These are phyloP conservation scores for Pelodytes ibericus DNA, from an alignment of 2,797 vertebrate genomes.

Conservation along the genomic window DNA sequence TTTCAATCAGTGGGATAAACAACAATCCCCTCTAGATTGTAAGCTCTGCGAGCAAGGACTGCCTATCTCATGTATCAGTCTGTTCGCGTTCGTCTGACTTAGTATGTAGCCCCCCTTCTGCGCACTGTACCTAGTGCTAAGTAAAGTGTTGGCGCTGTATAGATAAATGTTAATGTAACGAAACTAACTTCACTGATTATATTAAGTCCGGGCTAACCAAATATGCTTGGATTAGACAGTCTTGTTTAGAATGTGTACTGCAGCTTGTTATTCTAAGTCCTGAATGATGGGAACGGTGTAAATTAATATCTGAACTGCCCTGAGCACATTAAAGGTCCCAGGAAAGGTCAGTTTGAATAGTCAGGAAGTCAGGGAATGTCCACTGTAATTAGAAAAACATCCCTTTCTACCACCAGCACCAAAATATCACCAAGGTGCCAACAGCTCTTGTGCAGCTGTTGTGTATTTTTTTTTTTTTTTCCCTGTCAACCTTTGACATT, in stretches of 20 bases:
- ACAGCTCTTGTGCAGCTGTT: conserved; percentile 21
- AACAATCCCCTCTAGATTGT: no score
- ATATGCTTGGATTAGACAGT: not conserved
- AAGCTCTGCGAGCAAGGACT: no score
- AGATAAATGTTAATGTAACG: no score
- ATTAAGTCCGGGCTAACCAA: no score
- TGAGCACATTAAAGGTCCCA: conserved; percentile 10
- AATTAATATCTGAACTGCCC: conserved; percentile 24
- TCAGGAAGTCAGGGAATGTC: conserved; percentile 35
- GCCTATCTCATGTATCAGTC: no score
- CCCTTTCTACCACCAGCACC: conserved; percentile 7
- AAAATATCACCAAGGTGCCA: not conserved
- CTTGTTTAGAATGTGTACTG: not conserved
- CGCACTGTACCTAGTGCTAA: no score
- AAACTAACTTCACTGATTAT: no score
- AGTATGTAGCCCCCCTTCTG: no score
- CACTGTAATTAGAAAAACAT: conserved; percentile 18
- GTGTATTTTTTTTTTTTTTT: conserved; percentile 4
- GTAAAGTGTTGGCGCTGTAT: no score
- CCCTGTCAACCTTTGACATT: conserved; percentile 33
- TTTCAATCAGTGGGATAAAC: no score
- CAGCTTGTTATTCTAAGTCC: conserved; percentile 21
- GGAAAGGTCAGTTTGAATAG: conserved; percentile 22
- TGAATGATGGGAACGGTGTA: conserved; percentile 30
- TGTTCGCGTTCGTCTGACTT: no score